Conservation (phyloP, 2,888 invertebrate genomes). For the Tryphoninae sp. region DNA sequence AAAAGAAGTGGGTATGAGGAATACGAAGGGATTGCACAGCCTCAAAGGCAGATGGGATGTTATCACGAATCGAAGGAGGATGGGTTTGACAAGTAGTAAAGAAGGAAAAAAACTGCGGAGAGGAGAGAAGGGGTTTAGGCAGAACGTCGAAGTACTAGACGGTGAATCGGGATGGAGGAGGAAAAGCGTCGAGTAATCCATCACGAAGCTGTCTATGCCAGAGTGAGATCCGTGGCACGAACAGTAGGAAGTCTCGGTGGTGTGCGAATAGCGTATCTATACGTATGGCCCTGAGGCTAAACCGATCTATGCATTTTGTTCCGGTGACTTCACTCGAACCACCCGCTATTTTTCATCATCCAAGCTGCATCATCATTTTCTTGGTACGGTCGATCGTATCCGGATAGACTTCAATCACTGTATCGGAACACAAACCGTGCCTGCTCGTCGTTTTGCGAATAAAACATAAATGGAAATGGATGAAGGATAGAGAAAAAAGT, state of each 20-base stretch:
- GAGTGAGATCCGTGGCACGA: conserved; percentile 69
- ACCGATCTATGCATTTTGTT: conserved; percentile 81
- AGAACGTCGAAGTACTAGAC: conserved; percentile 38
- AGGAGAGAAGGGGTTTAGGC: conserved; percentile 22
- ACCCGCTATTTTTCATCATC: conserved; percentile 78
- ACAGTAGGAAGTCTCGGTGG: conserved; percentile 36
- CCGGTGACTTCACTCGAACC: conserved; percentile 77
- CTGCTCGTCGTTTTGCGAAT: conserved; percentile 3
- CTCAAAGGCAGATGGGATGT: conserved; percentile 26
- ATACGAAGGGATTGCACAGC: conserved; percentile 22
- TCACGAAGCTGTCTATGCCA: conserved; percentile 79
- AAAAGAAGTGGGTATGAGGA: not conserved
- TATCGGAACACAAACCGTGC: not conserved
- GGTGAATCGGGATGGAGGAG: conserved; percentile 45
- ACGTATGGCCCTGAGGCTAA: conserved; percentile 74
- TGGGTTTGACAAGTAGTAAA: conserved; percentile 36
- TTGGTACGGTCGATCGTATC: conserved; percentile 66
- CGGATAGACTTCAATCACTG: not conserved
- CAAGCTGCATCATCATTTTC: conserved; percentile 77
- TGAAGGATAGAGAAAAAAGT: not conserved
- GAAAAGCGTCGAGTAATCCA: conserved; percentile 76
- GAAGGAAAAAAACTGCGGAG: conserved; percentile 18
- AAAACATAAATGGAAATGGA: not conserved
- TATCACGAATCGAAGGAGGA: conserved; percentile 36
- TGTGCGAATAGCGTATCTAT: conserved; percentile 13